Conservation (phyloP, 2,113 vertebrate genomes). For the Cisticola juncidis region DNA sequence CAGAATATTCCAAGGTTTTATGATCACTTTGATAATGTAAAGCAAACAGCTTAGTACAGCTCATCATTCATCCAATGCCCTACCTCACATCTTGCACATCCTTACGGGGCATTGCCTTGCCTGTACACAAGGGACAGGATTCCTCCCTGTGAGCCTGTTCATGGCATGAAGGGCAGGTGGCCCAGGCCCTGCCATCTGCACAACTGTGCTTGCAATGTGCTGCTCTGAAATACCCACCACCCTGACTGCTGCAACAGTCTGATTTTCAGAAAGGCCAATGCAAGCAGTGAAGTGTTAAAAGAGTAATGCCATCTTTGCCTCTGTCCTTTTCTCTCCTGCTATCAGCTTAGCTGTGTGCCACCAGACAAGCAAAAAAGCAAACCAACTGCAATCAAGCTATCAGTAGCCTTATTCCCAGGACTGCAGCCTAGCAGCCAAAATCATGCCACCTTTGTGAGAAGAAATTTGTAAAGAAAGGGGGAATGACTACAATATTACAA, state of each 20-base stretch:
- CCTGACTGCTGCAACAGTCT: background rate
- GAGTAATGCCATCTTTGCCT: background rate
- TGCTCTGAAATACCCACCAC: background rate
- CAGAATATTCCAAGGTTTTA: background rate
- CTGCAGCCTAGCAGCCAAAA: background rate
- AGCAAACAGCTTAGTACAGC: background rate
- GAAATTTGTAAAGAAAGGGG: background rate
- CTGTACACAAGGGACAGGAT: background rate
- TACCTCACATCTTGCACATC: background rate
- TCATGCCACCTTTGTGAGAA: background rate
- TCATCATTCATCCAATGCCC: background rate
- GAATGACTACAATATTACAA: background rate
- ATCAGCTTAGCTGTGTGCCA: background rate
- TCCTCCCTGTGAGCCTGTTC: background rate
- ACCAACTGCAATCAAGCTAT: background rate
- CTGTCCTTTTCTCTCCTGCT: background rate
- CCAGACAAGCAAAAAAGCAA: background rate
- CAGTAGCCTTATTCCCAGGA: background rate
- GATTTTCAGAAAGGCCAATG: background rate
- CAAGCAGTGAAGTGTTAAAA: background rate
- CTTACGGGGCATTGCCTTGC: background rate
- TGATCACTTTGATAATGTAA: background rate
- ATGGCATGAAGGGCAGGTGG: background rate
- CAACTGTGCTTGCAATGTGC: fast-evolving
- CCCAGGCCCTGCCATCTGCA: background rate